These are phyloP conservation scores for Caenorhabditis afra DNA, from an alignment of 2,888 invertebrate species.

Conservation along the genomic window DNA sequence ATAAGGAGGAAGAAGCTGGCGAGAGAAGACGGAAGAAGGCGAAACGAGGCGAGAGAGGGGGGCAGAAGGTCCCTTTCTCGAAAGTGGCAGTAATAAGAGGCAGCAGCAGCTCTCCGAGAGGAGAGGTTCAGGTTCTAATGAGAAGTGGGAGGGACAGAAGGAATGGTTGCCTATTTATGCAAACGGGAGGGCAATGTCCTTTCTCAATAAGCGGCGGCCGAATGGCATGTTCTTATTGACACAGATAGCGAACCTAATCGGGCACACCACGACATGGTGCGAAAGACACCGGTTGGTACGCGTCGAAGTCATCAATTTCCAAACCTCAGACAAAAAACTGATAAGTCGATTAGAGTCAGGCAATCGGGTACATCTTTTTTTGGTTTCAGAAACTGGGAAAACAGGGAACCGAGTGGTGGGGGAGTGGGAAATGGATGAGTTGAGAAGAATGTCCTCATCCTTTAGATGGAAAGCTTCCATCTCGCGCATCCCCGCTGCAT, in stretches of 20 bases:
- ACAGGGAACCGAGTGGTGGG: no score
- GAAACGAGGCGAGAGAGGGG: neutral
- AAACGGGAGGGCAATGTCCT: constrained; percentile 5
- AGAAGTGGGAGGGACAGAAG: neutral
- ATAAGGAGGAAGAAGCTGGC: neutral
- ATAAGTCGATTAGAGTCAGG: no score
- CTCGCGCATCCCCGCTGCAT: neutral
- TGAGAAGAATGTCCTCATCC: no score
- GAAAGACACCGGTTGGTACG: neutral
- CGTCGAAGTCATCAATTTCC: no score
- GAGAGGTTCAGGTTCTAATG: constrained; percentile 13
- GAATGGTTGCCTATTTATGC: neutral
- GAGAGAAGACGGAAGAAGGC: neutral
- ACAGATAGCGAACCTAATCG: constrained; percentile 10
- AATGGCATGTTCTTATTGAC: constrained; percentile 29
- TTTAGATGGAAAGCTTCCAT: neutral
- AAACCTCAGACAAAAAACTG: no score
- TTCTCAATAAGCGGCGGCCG: constrained; percentile 9
- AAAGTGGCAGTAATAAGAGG: no score
- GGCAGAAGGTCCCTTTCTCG: no score
- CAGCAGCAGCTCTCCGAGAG: no score
- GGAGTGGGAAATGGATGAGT: neutral
- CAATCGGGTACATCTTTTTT: no score
- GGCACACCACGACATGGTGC: constrained; percentile 13
- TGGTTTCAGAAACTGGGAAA: no score